These are phyloP conservation scores for Ectemnius lituratus DNA, from an alignment of 2,888 invertebrate genomes.

Conservation along the genomic window DNA sequence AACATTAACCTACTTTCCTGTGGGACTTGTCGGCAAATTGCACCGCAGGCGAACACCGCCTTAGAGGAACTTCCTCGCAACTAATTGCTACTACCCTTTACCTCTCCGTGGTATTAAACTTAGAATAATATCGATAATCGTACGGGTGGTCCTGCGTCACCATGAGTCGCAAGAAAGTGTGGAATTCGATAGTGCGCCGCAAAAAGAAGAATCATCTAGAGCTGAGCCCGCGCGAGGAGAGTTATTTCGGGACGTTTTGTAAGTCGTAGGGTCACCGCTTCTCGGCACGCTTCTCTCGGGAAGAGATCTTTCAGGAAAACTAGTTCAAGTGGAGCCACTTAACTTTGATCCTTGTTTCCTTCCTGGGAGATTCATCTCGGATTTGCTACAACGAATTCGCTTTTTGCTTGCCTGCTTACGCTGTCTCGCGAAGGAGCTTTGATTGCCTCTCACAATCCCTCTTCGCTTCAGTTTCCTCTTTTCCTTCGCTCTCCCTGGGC, in stretches of 20 bases:
- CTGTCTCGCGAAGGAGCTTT: slow-evolving; percentile 3
- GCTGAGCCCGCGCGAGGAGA: slow-evolving; percentile 40
- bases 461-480: not conserved
- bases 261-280: slow-evolving; percentile 31
- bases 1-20: slow-evolving; percentile 52
- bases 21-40: slow-evolving; percentile 17
- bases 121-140: too few species aligned
- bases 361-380: not conserved
- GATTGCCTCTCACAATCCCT: not conserved
- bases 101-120: too few species aligned
- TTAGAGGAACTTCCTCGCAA: not conserved
- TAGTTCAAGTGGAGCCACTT: too few species aligned
- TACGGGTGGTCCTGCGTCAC: slow-evolving; percentile 11
- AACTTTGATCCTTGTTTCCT: not conserved
- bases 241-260: slow-evolving; percentile 44
- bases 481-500: not conserved
- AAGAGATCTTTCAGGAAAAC: not conserved
- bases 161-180: slow-evolving; percentile 76
- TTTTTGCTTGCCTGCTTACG: not conserved
- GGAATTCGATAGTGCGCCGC: slow-evolving; percentile 76
- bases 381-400: not conserved
- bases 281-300: not conserved
- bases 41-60: not conserved
- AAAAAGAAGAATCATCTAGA: slow-evolving; percentile 72
- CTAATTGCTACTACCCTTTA: not conserved